Evolutionary conservation across 2,113 vertebrate genomes (phyloP), one percentile per base, ranked within the genome.

Genomic region (Albula glossodonta): DNA sequence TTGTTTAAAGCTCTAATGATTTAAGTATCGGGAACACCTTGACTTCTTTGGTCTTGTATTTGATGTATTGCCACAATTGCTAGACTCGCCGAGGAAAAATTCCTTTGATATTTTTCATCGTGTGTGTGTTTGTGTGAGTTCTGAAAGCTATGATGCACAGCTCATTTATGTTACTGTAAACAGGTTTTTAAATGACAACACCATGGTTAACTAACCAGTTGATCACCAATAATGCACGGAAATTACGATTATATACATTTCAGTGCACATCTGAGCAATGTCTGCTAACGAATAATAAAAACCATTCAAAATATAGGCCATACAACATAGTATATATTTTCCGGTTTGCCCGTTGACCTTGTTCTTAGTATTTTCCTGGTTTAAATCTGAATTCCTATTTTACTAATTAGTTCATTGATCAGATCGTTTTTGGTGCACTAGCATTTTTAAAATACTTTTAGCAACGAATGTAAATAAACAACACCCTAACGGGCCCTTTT

Each of bases 31-130:
- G 78, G 78, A 79, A 50, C 78, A 50, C 11, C 78, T 79, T 15
- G 48, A 48, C 12, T 49, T 48, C 78, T 48, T 49, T 49, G 78
- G 78, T 49, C 48, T 50, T 79, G 19, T 31, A 49, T 50, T 79
- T 79, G 48, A 79, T 79, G 48, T 79, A 79, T 48, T 48, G 41
- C 78, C 78, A 22, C 66, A 74, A 74, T 74, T 74, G 25, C 66
- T 74, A 19, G 66, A 74, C 19, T n/a, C 66, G 66, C n/a, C 66
- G 66, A 31, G 66, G n/a, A 74, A 9, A 74, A 74, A 74, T 31
- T 31, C 66, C 66, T 74, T 74, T 74, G 66, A 31, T 74, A 25
- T 74, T 31, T 74, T 5, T 70, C 4, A 5, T 4, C 3, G 57
- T 60, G 57, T 63, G 60, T 63, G 60, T 63, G 60, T 74, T 19